A percentile compares a stretch with the other conserved stretches of the same genome.
Evolutionary conservation across 2,113 vertebrate genomes (phyloP).

Genomic region (Xenus cinereus): DNA sequence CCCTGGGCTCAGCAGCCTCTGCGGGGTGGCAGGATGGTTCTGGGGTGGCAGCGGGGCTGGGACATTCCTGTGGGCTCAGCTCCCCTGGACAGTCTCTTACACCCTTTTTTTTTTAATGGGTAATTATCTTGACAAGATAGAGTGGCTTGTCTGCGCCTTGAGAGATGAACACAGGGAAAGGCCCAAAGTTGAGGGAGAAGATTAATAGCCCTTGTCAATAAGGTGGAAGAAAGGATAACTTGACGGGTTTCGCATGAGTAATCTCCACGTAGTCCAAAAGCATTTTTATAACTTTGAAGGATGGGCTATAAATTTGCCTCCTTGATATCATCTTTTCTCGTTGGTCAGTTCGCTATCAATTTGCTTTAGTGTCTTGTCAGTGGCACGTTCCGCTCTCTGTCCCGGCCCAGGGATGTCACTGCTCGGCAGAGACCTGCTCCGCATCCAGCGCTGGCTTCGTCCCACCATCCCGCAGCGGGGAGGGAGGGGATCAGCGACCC

Average conservation of each 20-base stretch:
- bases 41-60: background rate
- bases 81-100: background rate
- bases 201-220: constrained; percentile 68
- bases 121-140: constrained; percentile 68
- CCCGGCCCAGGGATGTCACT: rapidly evolving
- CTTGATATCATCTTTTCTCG: constrained; percentile 25
- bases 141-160: constrained; percentile 13
- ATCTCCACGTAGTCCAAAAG: constrained; percentile 37
- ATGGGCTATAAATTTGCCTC: constrained; percentile 45
- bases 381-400: background rate
- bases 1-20: background rate
- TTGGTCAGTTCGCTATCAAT: background rate
- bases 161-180: constrained; percentile 22
- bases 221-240: constrained; percentile 64
- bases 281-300: constrained; percentile 62
- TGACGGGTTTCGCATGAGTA: constrained; percentile 54
- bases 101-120: constrained; percentile 21
- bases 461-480: background rate
- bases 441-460: rapidly evolving
- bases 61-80: background rate
- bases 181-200: constrained; percentile 39
- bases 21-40: rapidly evolving
- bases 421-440: rapidly evolving
- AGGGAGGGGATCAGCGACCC: background rate
- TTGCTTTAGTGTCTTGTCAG: background rate